Base-by-base conservation (phyloP, 2,113 vertebrate species). In the Atrichornis clamosus region DNA sequence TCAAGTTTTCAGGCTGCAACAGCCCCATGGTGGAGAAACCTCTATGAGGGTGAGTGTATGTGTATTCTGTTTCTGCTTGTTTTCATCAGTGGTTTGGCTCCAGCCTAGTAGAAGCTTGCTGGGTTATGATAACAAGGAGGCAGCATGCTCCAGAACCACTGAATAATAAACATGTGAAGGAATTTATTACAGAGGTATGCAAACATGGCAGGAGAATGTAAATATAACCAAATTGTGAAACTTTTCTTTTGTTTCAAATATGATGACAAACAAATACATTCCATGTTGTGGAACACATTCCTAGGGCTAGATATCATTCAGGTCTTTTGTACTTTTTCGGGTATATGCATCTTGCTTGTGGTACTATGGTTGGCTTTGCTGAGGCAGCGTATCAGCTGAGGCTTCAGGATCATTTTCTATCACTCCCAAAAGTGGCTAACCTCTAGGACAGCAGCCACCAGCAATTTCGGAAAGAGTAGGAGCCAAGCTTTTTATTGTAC, bases 1-100 rank as follows among this genome's bases (percentile, higher is more conserved):
- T 72, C 99, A 99, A 97, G 99, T 99, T 97, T 99, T 99, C 98
- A 98, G 99, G 63, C 98, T 99, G 91, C 99, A 99, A 84, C 99
- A 99, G 92, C 99, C 99, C 5, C 99, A 99, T 4, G 99, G 99
- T 70, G 99, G 99, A 68, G 99, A 99, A 97, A 99, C 99, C 10
- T 99, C 99, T 88, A 99, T 99, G 98, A 98, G 99, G 98, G 99
- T 99, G 92, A 99, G 99, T 98, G 37, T 64, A 4, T 37, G 7
- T 42, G 24, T 82, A 4, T 69, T 68, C n/a, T 68, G 8, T 32
- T 87, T 62, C 41, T 65, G 10, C 75, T 53, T 28, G 13, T 70
- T 69, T 83, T 78, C 47, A 15, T 35, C 13, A 24, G 41, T 42
- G 50, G 59, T 56, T 84, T 92, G 41, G 32, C 70, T 88, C 18